Conservation (phyloP, 2,113 vertebrate genomes). For the Corythoichthys intestinalis region DNA sequence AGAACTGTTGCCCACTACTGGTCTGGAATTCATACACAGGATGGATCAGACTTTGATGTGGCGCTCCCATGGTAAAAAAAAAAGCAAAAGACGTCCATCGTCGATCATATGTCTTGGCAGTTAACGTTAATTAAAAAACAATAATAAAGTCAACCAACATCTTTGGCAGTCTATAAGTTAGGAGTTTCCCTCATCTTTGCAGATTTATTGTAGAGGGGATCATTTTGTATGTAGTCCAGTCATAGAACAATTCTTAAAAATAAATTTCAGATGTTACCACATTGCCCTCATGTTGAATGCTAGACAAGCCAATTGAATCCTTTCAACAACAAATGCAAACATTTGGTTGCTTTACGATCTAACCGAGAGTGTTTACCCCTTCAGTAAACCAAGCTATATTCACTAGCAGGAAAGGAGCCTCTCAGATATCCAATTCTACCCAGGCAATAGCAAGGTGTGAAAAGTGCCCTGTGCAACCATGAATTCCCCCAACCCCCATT, state of each 20-base stretch:
- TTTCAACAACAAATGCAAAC: neutral
- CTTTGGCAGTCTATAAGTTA: too few relatives aligned
- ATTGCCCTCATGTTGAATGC: neutral
- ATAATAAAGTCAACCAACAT: too few relatives aligned
- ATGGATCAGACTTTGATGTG: too few relatives aligned
- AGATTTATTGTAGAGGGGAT: too few relatives aligned
- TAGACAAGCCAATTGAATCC: neutral
- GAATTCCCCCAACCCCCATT: slow-evolving; percentile 14
- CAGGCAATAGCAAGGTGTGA: slow-evolving; percentile 7
- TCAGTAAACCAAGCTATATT: slow-evolving; percentile 13
- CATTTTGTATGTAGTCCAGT: too few relatives aligned
- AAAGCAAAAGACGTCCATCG: too few relatives aligned
- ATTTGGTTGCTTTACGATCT: neutral
- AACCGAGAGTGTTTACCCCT: slow-evolving; percentile 11
- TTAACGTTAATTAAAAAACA: too few relatives aligned
- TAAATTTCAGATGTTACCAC: neutral
- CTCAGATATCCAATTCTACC: slow-evolving; percentile 7
- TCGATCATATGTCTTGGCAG: too few relatives aligned
- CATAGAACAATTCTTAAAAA: neutral
- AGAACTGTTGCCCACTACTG: too few relatives aligned
- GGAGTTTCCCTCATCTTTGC: too few relatives aligned
- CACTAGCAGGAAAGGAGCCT: slow-evolving; percentile 5
- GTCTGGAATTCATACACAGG: too few relatives aligned
- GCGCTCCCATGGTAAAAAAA: too few relatives aligned
- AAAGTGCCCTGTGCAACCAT: slow-evolving; percentile 20